A percentile compares a stretch with the other conserved stretches of the same genome.
These are phyloP conservation scores for Phoenoteleia sp. DNA, from an alignment of 2,888 invertebrate species.

Conservation along the genomic window DNA sequence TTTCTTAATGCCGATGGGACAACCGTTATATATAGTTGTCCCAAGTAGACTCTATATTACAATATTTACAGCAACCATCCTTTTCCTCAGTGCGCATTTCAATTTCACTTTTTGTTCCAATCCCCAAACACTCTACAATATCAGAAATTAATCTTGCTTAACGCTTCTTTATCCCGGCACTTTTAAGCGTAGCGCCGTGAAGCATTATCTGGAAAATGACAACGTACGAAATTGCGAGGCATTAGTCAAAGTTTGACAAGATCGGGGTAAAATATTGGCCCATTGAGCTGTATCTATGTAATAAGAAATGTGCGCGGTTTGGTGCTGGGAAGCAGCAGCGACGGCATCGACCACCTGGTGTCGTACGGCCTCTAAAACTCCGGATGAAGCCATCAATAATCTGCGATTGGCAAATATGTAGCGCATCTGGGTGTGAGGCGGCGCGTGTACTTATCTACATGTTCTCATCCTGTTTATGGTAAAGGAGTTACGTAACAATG, in stretches of 20 bases:
- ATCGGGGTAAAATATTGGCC: slow-evolving; percentile 42
- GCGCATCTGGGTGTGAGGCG: slow-evolving; percentile 65
- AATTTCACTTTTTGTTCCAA: too few relatives aligned
- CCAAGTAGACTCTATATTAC: too few relatives aligned
- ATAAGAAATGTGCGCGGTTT: slow-evolving; percentile 26
- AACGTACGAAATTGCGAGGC: slow-evolving; percentile 1
- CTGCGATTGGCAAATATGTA: slow-evolving; percentile 68
- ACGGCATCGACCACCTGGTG: slow-evolving; percentile 60
- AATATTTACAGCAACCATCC: too few relatives aligned
- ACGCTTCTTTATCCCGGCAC: neutral
- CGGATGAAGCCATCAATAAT: slow-evolving; percentile 72
- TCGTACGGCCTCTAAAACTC: slow-evolving; percentile 45
- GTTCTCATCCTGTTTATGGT: slow-evolving; percentile 55
- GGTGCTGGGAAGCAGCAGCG: slow-evolving; percentile 14
- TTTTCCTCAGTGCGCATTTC: too few relatives aligned
- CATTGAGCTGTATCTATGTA: slow-evolving; percentile 41
- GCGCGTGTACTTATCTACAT: slow-evolving; percentile 61
- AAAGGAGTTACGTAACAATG: slow-evolving; percentile 61
- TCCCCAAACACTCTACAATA: neutral
- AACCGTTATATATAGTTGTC: too few relatives aligned
- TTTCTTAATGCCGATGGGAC: too few relatives aligned
- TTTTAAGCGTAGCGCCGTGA: neutral
- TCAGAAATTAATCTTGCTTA: neutral
- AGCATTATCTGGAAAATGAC: neutral
- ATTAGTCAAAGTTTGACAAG: slow-evolving; percentile 41